Evolutionary conservation across 2,113 vertebrate genomes (phyloP).

Genomic region (Cariama cristata): DNA sequence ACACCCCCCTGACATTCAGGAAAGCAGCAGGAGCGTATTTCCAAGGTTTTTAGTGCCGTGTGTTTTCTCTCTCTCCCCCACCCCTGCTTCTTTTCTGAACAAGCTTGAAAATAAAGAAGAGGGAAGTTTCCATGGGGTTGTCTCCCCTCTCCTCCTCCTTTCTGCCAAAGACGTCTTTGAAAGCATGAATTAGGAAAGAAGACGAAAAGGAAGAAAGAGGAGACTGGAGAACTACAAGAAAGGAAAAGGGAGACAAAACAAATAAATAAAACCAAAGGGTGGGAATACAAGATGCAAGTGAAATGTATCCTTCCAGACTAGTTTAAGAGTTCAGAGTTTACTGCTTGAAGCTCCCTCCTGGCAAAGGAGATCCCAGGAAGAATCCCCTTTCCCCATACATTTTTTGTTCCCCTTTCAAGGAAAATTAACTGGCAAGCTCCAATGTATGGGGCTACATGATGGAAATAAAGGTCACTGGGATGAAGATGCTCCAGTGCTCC

Average conservation of each 20-base stretch:
- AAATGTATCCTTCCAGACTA: background rate
- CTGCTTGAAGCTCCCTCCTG: background rate
- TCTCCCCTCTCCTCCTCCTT: background rate
- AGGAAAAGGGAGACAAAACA: background rate
- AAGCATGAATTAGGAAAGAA: background rate
- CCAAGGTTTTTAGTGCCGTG: rapidly evolving
- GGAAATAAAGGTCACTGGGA: background rate
- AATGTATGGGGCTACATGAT: background rate
- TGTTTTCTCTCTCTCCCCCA: background rate
- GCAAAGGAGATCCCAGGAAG: background rate
- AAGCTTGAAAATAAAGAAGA: background rate
- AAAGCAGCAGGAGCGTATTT: slow-evolving; percentile 20
- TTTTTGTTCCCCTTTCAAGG: rapidly evolving
- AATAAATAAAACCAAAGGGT: background rate
- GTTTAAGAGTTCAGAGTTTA: background rate
- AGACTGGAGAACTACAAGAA: background rate
- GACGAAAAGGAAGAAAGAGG: background rate
- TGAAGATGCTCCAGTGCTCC: background rate
- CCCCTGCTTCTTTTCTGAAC: background rate
- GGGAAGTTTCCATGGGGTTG: background rate
- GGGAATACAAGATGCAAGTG: background rate
- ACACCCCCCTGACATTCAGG: slow-evolving; percentile 44
- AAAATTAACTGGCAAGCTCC: background rate
- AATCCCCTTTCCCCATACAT: rapidly evolving
- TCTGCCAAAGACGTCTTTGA: background rate